Conservation (phyloP, 2,888 invertebrate species). For the Scaptomyza tumidula region DNA sequence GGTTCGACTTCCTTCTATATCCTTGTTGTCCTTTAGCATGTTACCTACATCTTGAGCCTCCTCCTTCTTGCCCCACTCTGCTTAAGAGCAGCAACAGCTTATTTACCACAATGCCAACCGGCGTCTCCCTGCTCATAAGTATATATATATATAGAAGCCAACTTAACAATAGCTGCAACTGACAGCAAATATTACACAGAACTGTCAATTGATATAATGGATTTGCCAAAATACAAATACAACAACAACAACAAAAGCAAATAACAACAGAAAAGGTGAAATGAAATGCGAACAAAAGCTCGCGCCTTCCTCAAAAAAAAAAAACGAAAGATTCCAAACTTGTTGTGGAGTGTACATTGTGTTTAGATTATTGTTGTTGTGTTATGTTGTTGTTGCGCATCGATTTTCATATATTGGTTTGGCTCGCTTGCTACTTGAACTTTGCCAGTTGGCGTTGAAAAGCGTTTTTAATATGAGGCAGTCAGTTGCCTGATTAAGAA, state of each 20-base stretch:
- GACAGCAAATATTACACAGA: constrained; percentile 84
- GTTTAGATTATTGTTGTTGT: constrained; percentile 37
- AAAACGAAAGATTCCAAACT: constrained; percentile 22
- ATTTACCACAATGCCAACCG: constrained; percentile 31
- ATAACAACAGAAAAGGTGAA: constrained; percentile 45
- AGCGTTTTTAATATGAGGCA: constrained; percentile 15
- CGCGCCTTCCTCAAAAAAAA: constrained; percentile 50
- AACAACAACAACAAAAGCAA: constrained; percentile 32
- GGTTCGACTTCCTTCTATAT: constrained; percentile 17
- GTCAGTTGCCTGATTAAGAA: constrained; percentile 60
- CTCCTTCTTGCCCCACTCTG: constrained; percentile 16
- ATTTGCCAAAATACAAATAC: constrained; percentile 73
- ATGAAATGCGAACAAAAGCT: constrained; percentile 75
- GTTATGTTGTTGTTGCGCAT: constrained; percentile 57
- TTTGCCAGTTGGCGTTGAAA: constrained; percentile 29
- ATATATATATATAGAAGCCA: constrained; percentile 33
- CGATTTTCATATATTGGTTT: constrained; percentile 60
- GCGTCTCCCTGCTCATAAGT: constrained; percentile 33
- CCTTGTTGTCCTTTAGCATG: constrained; percentile 23
- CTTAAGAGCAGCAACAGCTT: neutral
- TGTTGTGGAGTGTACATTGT: constrained; percentile 54
- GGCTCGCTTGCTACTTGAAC: constrained; percentile 51
- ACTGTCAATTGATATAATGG: constrained; percentile 84
- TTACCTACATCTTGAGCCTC: constrained; percentile 37
- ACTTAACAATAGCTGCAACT: constrained; percentile 82